Percentiles rank a stretch among this genome's conserved stretches.
Conservation (phyloP, 2,113 vertebrate genomes). For the Austrofundulus limnaeus region DNA sequence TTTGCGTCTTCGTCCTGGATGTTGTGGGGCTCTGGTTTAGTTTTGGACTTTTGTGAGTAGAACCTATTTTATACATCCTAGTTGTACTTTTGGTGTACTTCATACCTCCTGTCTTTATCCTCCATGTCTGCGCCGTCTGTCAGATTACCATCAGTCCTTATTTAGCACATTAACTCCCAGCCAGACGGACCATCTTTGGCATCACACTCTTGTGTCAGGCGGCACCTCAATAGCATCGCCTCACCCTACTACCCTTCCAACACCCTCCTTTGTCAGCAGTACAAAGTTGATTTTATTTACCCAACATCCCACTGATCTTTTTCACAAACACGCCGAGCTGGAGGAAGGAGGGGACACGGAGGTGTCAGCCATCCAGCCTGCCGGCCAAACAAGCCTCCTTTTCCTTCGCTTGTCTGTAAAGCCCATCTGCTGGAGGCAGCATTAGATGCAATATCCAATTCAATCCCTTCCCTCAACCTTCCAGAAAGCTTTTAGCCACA, state of each 20-base stretch:
- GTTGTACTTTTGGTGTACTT: constrained; percentile 19
- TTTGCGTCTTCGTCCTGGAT: too few relatives aligned
- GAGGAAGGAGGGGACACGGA: constrained; percentile 60
- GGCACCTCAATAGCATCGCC: constrained; percentile 54
- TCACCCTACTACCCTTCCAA: constrained; percentile 45
- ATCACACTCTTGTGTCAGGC: constrained; percentile 59
- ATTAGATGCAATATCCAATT: constrained; percentile 92
- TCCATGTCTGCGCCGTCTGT: constrained; percentile 57
- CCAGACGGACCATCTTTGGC: constrained; percentile 57
- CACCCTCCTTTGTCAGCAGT: constrained; percentile 71
- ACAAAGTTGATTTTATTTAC: constrained; percentile 80
- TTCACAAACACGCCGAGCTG: constrained; percentile 72
- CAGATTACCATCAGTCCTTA: constrained; percentile 63
- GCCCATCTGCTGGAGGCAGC: constrained; percentile 73
- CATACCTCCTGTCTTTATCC: constrained; percentile 49
- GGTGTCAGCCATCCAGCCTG: constrained; percentile 59
- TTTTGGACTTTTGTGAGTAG: too few relatives aligned
- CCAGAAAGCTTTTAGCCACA: constrained; percentile 93
- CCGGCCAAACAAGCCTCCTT: constrained; percentile 52
- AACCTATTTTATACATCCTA: background rate
- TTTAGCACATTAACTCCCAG: constrained; percentile 57
- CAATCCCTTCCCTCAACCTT: constrained; percentile 85
- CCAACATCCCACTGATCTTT: constrained; percentile 76
- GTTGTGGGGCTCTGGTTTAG: too few relatives aligned
- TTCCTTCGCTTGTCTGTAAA: constrained; percentile 61